Evolutionary conservation across 2,888 invertebrate species (phyloP), one percentile per base, ranked within the genome.

Genomic region (Leptinotarsa rubiginosa): DNA sequence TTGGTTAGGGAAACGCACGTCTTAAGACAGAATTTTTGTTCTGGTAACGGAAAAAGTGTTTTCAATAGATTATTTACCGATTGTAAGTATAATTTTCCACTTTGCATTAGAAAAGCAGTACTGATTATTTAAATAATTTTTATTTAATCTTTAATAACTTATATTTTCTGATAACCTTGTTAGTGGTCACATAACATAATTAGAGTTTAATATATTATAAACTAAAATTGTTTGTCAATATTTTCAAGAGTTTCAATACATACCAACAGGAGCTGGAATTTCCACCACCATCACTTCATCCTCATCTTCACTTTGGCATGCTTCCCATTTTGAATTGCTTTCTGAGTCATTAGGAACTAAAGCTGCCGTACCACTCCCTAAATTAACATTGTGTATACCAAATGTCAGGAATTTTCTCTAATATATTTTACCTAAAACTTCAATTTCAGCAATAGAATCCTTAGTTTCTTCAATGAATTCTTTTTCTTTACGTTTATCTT

Each of bases 301-400:
- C 56, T 84, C 82, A 72, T 85, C 85, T 50, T 86, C 87, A 62
- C 84, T 85, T 73, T 83, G 83, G 65, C 82, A 82, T 66, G 79
- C 79, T 65, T 76, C 78, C 83, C 85, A 85, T 15, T 65, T 75
- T 70, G 79, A 78, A 76, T 76, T 78, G 25, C 74, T 74, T 62
- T 81, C 75, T 52, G 78, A 73, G 64, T 73, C 85, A 70, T 79
- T 79, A 18, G 84, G 85, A 71, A 89, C 77, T 67, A 90, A 85
- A 77, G 87, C 87, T 1, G 89, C 89, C 49, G 88, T 87, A 70
- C 87, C 87, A 77, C 85, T 81, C 62, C 80, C 81, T 77, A 73
- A n/a, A 20, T 3, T 56, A 22, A 70, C 4, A 50, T 15, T 50
- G 50, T n/a, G 50, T 50, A 65, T 65, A 70, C 22, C 47, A 50